A percentile compares a stretch with the other conserved stretches of the same genome.
These are phyloP conservation scores for Boloria euphrosyne DNA, from an alignment of 2,888 invertebrate genomes.

Conservation along the genomic window DNA sequence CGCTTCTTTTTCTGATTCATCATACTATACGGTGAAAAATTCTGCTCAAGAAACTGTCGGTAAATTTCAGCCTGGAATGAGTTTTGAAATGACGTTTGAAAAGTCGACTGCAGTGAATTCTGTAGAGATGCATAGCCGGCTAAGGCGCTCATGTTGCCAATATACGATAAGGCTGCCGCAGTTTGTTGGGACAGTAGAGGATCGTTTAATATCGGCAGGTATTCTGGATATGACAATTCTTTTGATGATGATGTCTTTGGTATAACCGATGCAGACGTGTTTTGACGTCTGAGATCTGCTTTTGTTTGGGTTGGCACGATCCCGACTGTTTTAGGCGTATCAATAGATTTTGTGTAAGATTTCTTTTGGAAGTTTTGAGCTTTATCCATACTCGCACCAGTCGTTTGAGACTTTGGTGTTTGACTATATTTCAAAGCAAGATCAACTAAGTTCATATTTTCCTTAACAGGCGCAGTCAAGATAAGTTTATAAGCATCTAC, in stretches of 20 bases:
- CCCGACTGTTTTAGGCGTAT: constrained; percentile 48
- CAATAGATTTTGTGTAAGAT: constrained; percentile 56
- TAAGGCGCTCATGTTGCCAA: constrained; percentile 66
- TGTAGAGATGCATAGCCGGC: constrained; percentile 63
- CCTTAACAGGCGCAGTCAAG: constrained; percentile 82
- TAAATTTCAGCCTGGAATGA: constrained; percentile 74
- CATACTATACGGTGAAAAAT: constrained; percentile 56
- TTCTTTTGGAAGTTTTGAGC: constrained; percentile 67
- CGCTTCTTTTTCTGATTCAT: constrained; percentile 71
- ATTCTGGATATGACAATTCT: constrained; percentile 70
- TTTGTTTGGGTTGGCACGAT: constrained; percentile 46
- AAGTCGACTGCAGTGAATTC: constrained; percentile 57
- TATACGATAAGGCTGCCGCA: constrained; percentile 66
- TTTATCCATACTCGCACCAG: constrained; percentile 62
- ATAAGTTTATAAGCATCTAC: constrained; percentile 87
- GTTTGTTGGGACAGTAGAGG: constrained; percentile 65
- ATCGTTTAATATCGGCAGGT: constrained; percentile 67
- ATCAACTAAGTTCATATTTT: constrained; percentile 85
- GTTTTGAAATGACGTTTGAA: constrained; percentile 59
- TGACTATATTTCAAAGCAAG: constrained; percentile 87
- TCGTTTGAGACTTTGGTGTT: constrained; percentile 81
- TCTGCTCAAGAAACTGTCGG: constrained; percentile 62
- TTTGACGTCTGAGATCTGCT: constrained; percentile 47
- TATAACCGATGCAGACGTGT: constrained; percentile 46
- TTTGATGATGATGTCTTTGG: constrained; percentile 66